Conservation (phyloP, 2,113 vertebrate species). For the Plectropomus leopardus region DNA sequence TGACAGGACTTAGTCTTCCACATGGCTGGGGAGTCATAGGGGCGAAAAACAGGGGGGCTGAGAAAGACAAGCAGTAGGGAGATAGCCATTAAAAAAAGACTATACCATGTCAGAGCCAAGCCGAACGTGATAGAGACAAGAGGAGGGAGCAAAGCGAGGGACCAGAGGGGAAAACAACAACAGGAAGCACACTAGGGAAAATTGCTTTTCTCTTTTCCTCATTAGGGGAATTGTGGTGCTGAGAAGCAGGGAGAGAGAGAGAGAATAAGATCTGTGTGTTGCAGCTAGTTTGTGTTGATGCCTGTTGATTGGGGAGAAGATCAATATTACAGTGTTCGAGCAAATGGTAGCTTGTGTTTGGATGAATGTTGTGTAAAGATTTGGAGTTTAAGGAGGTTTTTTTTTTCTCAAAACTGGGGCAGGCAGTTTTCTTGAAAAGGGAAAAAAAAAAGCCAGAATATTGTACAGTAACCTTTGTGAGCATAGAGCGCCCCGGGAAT, state of each 20-base stretch:
- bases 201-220: conserved; percentile 66
- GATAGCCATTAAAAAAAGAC: conserved; percentile 48
- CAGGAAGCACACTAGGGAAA: conserved; percentile 63
- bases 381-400: too few species aligned
- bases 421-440: too few species aligned
- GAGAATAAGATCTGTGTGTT: conserved; percentile 18
- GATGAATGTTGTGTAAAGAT: too few species aligned
- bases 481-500: too few species aligned
- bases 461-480: too few species aligned
- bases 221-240: conserved; percentile 60
- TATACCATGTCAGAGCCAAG: conserved; percentile 33
- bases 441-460: too few species aligned
- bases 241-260: conserved; percentile 16
- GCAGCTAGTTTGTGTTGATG: conserved; percentile 18
- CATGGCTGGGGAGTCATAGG: conserved; percentile 31
- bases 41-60: conserved; percentile 21
- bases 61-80: conserved; percentile 16
- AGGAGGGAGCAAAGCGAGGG: conserved; percentile 38
- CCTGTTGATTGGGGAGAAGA: conserved; percentile 29
- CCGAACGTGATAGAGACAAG: conserved; percentile 45
- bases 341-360: neutral
- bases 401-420: too few species aligned
- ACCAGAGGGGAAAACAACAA: conserved; percentile 51
- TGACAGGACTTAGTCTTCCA: conserved; percentile 42
- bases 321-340: neutral